Evolutionary conservation across 2,888 invertebrate genomes (phyloP), one percentile per base, ranked within the genome.

Genomic region (Xylota sylvarum): DNA sequence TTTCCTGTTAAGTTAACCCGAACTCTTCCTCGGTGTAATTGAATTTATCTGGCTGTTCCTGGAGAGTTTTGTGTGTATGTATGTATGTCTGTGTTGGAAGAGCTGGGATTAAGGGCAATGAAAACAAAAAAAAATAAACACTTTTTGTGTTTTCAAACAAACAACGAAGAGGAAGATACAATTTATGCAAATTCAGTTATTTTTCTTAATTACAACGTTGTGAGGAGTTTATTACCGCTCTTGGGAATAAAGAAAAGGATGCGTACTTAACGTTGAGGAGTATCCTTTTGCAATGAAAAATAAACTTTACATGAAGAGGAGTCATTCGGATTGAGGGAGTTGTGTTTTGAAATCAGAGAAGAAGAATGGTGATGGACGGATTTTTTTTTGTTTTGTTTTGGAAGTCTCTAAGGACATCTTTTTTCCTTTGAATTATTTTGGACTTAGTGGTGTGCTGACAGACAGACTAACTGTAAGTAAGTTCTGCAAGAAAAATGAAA

Each of bases 121-220:
- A 32, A 55, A 52, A 35, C 6, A 69, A 52, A 56, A n/a, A 55
- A 32, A 65, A 65, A 73, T 37, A 40, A 55, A 62, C 27, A 67
- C 37, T 46, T 46, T 52, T 64, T 35, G 37, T 76, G 58, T 52
- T 69, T 30, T 23, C 19, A 30, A n/a, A 32, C 9, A 79, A 67
- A 55, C 69, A 80, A 64, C 30, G 65, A 55, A 58, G 43, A 50
- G 46, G 69, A 55, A 35, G 76, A 60, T 60, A 65, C 64, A 80
- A 76, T 76, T 85, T 81, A 77, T 85, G 81, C 67, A 81, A 81
- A 77, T 78, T 84, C 37, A 46, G 70, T 76, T 85, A 72, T 85
- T 81, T 72, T 77, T 65, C 74, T 67, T 85, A 85, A 85, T 85
- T 85, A 85, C 64, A 40, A 55, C 37, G 65, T 67, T 81, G 32